Evolutionary conservation across 2,113 vertebrate genomes (phyloP).

Genomic region (Buteo buteo): DNA sequence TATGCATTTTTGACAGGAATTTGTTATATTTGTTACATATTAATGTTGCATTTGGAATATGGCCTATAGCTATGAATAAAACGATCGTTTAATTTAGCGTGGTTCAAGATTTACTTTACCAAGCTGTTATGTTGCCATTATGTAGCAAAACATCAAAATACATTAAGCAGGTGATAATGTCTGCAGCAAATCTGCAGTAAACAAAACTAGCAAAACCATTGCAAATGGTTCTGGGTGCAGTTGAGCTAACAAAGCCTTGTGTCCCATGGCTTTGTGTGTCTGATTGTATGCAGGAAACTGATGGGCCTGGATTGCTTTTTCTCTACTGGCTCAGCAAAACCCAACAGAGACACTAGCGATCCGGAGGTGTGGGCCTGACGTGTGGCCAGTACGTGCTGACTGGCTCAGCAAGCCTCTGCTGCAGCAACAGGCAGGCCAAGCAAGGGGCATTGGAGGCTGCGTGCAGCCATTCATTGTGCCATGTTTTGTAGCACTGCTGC

Average conservation of each 20-base stretch:
- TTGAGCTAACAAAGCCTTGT: accelerated
- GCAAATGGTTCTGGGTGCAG: not conserved
- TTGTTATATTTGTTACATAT: not conserved
- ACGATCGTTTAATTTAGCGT: not conserved
- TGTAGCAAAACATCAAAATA: not conserved
- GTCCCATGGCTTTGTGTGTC: not conserved
- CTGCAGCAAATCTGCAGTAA: not conserved
- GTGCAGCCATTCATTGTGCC: not conserved
- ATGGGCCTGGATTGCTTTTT: not conserved
- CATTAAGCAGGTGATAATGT: not conserved
- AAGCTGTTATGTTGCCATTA: not conserved
- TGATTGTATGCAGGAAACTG: not conserved
- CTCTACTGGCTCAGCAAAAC: not conserved
- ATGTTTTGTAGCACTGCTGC: accelerated
- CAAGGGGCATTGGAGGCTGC: accelerated
- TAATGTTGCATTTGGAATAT: not conserved
- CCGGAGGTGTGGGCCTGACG: accelerated
- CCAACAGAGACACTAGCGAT: accelerated
- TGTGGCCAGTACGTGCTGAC: accelerated
- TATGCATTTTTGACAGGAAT: not conserved
- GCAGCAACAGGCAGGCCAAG: accelerated
- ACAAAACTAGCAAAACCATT: not conserved
- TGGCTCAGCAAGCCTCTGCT: accelerated
- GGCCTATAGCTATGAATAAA: not conserved
- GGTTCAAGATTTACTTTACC: not conserved